Percentiles rank a stretch among this genome's conserved stretches.
phyloP scores from a whole-genome alignment of 2,113 vertebrate species.

The Bothrops jararaca region DNA sequence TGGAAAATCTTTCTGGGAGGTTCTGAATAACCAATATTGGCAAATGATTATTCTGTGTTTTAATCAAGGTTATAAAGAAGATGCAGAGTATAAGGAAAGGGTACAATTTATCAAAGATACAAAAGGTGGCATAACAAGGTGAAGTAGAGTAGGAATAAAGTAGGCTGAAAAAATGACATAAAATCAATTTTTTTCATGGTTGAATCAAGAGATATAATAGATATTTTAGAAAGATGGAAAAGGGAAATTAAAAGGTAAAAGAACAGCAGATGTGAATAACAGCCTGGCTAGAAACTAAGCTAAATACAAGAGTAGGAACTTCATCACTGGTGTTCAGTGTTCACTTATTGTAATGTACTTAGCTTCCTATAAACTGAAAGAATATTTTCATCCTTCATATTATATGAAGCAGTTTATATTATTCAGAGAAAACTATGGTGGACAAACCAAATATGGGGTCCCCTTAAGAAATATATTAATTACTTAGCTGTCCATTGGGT shows the following conservation, averaged over 20 bases:
- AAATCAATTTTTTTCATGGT: background rate
- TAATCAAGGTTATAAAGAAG: background rate
- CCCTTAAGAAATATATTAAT: background rate
- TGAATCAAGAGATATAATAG: background rate
- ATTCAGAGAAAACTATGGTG: background rate
- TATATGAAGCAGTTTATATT: background rate
- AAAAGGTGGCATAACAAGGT: background rate
- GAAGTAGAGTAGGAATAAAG: background rate
- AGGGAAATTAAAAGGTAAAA: background rate
- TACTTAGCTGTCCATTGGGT: background rate
- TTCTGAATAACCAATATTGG: background rate
- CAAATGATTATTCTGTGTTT: background rate
- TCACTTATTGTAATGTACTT: background rate
- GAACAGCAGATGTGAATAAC: background rate
- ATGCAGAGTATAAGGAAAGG: background rate
- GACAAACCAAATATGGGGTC: background rate
- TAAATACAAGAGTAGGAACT: background rate
- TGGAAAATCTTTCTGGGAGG: background rate
- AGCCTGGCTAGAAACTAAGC: background rate
- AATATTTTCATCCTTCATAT: background rate
- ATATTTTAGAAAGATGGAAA: background rate
- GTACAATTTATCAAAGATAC: background rate
- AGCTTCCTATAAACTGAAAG: background rate
- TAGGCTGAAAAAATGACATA: background rate
- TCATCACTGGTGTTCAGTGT: background rate